Conservation (phyloP, 2,888 invertebrate species). For the Plusia festucae region DNA sequence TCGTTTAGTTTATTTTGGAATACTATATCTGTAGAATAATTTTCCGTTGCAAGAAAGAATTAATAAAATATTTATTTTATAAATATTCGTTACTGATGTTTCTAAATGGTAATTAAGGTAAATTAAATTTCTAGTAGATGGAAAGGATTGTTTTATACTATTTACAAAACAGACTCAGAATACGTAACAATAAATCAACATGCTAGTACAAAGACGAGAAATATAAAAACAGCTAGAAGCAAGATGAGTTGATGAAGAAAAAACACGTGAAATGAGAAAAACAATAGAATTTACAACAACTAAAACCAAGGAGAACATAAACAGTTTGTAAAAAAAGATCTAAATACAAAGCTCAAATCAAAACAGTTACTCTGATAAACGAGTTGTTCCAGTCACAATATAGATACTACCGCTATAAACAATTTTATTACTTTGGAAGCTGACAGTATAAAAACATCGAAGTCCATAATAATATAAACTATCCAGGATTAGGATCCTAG, state of each 20-base stretch:
- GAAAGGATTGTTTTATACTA: background rate
- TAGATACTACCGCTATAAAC: conserved; percentile 33
- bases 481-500: conserved; percentile 3
- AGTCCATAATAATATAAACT: conserved; percentile 23
- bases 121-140: background rate
- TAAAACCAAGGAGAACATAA: conserved; percentile 33
- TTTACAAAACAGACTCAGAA: background rate
- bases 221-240: conserved; percentile 42
- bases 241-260: conserved; percentile 42
- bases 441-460: conserved; percentile 30
- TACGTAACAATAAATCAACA: background rate
- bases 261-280: conserved; percentile 38
- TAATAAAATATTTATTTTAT: background rate
- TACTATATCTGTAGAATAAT: background rate
- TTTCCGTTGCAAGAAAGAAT: background rate
- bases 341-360: conserved; percentile 43
- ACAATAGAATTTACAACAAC: conserved; percentile 23
- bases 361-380: conserved; percentile 17
- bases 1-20: background rate
- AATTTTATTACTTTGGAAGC: conserved; percentile 37
- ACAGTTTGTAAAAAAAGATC: conserved; percentile 22
- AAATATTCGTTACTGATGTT: background rate
- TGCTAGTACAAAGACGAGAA: background rate
- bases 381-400: conserved; percentile 28
- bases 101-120: background rate